Evolutionary conservation across 2,113 vertebrate species (phyloP).

Genomic region (Psettodes erumei): DNA sequence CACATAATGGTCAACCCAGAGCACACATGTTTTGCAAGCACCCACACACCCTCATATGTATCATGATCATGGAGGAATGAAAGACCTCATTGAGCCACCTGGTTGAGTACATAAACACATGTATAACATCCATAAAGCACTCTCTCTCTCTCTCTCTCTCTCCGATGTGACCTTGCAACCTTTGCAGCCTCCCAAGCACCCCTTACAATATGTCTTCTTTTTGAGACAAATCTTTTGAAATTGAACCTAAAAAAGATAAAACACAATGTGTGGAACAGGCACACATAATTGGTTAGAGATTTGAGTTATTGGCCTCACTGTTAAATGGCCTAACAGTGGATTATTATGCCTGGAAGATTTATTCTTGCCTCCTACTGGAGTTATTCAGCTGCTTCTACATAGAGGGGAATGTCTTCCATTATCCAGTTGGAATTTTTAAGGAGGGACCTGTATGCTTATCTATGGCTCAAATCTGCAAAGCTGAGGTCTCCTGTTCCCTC

Average conservation of each 20-base stretch:
- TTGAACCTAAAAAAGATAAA: slow-evolving; percentile 25
- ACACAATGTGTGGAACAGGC: slow-evolving; percentile 21
- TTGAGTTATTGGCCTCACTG: slow-evolving; percentile 41
- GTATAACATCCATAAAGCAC: slow-evolving; percentile 28
- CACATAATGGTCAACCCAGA: not conserved
- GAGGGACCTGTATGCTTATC: slow-evolving; percentile 69
- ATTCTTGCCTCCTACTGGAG: slow-evolving; percentile 43
- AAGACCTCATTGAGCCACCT: slow-evolving; percentile 19
- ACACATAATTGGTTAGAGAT: slow-evolving; percentile 27
- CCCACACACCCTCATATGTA: not conserved
- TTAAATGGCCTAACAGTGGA: slow-evolving; percentile 52
- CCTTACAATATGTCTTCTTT: slow-evolving; percentile 15
- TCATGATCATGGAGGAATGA: slow-evolving; percentile 5
- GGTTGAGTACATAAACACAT: slow-evolving; percentile 23
- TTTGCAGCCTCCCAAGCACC: slow-evolving; percentile 19
- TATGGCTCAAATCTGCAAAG: slow-evolving; percentile 73
- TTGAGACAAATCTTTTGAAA: slow-evolving; percentile 27
- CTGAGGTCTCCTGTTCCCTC: slow-evolving; percentile 67
- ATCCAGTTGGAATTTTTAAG: slow-evolving; percentile 75
- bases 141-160: slow-evolving; percentile 15
- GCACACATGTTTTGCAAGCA: slow-evolving; percentile 1
- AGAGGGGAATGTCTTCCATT: slow-evolving; percentile 70
- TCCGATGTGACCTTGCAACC: slow-evolving; percentile 29
- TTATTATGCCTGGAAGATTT: slow-evolving; percentile 69
- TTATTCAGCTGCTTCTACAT: slow-evolving; percentile 51